Conservation (phyloP, 2,888 invertebrate species). For the Drosophila bunnanda region DNA sequence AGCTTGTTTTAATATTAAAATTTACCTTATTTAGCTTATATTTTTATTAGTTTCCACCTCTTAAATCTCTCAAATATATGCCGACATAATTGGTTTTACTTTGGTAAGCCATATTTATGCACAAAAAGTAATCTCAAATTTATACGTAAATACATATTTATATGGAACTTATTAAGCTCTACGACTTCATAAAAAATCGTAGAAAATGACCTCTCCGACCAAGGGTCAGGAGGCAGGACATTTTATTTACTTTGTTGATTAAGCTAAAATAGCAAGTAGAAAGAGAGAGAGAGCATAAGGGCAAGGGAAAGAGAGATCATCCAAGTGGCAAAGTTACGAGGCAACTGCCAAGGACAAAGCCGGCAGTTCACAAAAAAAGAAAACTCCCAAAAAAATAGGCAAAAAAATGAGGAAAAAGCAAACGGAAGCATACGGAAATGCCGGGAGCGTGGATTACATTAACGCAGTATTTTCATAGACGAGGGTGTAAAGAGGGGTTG, state of each 20-base stretch:
- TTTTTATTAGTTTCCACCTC: background rate
- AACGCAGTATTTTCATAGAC: slow-evolving; percentile 68
- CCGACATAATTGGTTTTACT: background rate
- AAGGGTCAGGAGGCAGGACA: slow-evolving; percentile 44
- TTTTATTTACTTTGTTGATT: slow-evolving; percentile 78
- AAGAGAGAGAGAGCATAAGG: slow-evolving; percentile 38
- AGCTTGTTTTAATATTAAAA: no score
- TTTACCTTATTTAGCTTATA: background rate
- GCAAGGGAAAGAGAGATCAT: slow-evolving; percentile 53
- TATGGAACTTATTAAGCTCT: slow-evolving; percentile 26
- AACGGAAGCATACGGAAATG: slow-evolving; percentile 60
- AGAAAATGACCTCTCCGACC: slow-evolving; percentile 38
- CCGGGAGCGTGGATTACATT: slow-evolving; percentile 73
- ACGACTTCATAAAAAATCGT: slow-evolving; percentile 26
- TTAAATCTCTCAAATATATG: background rate
- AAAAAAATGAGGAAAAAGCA: slow-evolving; percentile 31
- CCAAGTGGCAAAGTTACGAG: slow-evolving; percentile 52
- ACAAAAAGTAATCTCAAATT: slow-evolving; percentile 21
- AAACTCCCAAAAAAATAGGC: slow-evolving; percentile 10
- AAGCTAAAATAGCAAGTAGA: slow-evolving; percentile 69
- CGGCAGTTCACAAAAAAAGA: slow-evolving; percentile 15
- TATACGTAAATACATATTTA: slow-evolving; percentile 29
- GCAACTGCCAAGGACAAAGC: slow-evolving; percentile 44
- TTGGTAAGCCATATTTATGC: slow-evolving; percentile 21
- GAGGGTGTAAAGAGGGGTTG: background rate